Conservation (phyloP, 2,113 vertebrate species). For the Mystacornis crossleyi region DNA sequence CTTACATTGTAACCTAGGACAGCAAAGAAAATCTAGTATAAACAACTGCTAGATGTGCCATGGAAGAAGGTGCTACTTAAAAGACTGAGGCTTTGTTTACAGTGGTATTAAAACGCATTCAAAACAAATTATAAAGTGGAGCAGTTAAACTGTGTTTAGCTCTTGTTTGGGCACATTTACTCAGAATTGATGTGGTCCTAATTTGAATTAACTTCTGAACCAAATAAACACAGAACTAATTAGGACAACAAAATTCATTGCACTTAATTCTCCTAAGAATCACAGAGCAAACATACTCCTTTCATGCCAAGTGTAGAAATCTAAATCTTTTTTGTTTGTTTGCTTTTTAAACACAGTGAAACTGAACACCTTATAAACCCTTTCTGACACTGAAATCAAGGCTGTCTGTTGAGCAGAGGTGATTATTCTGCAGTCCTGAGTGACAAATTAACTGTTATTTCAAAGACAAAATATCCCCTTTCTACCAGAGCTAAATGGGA, state of each 20-base stretch:
- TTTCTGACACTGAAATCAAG: not conserved
- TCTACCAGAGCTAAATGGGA: not conserved
- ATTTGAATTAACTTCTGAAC: not conserved
- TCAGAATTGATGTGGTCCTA: not conserved
- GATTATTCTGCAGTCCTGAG: not conserved
- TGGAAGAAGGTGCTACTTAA: not conserved
- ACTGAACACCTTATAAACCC: not conserved
- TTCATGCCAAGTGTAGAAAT: not conserved
- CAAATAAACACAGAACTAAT: not conserved
- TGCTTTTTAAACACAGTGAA: not conserved
- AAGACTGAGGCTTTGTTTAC: not conserved
- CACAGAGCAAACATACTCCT: not conserved
- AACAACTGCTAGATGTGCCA: not conserved
- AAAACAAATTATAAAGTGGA: not conserved
- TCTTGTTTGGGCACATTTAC: not conserved
- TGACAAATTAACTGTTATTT: not conserved
- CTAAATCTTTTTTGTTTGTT: not conserved
- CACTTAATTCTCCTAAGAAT: not conserved
- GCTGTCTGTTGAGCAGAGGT: not conserved
- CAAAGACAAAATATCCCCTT: not conserved
- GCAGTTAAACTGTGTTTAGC: not conserved
- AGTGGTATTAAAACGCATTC: not conserved
- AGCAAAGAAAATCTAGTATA: not conserved
- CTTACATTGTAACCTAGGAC: too few species aligned
- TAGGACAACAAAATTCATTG: not conserved